Evolutionary conservation across 2,888 invertebrate species (phyloP).

Genomic region (Chirona hameri): DNA sequence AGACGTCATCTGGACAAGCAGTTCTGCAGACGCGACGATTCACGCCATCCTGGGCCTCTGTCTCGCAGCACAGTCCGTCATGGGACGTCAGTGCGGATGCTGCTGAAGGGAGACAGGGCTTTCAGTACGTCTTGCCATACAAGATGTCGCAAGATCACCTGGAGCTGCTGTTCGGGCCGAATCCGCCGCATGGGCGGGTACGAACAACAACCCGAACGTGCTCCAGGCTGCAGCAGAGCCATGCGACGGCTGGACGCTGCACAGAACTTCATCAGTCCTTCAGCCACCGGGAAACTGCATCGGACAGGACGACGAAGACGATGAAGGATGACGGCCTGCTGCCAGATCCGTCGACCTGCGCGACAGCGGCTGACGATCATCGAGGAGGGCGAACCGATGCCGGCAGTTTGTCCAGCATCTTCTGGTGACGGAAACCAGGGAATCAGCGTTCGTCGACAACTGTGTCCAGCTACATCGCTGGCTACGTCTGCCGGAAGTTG

Average conservation of each 20-base stretch:
- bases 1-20: neutral
- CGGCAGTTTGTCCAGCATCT: neutral
- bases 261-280: neutral
- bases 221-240: neutral
- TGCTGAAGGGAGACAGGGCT: neutral
- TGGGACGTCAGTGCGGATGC: neutral
- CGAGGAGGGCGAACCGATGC: neutral
- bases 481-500: too few relatives aligned
- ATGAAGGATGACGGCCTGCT: neutral
- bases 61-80: neutral
- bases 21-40: neutral
- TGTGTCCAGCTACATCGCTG: neutral
- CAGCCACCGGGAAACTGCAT: neutral
- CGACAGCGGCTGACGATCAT: neutral
- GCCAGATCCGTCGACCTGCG: neutral
- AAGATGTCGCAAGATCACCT: neutral
- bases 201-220: neutral
- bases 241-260: neutral
- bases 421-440: neutral
- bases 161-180: slow-evolving; percentile 1
- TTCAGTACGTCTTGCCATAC: neutral
- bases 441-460: neutral
- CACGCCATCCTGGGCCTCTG: slow-evolving; percentile 1
- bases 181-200: neutral
- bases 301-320: neutral